Base-by-base conservation (phyloP, 2,113 vertebrate species). In the Lipotes vexillifer region DNA sequence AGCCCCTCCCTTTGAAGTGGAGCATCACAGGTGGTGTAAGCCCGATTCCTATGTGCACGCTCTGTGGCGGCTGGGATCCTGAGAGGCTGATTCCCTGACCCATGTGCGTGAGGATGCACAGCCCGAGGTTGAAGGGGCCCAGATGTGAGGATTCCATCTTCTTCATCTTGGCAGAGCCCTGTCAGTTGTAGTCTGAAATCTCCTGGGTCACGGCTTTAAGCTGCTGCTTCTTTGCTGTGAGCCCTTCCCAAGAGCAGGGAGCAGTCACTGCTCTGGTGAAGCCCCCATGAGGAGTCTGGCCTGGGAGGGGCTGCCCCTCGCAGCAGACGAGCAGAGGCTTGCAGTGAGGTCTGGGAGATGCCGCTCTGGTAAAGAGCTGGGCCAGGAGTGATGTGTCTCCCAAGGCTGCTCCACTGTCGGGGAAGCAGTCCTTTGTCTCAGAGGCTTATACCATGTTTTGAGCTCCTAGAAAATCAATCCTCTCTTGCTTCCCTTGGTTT, bases 21-120 rank as follows among this genome's bases (percentile, higher is more conserved):
- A 18, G 49, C 8, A 2, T 27, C 13, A 4, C 0, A 0, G 1
- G 5, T 46, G 9, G 15, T 12, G 1, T 65, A 12, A 46, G 8
- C 44, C 31, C 31, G 11, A 55, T 25, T 29, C 14, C 8, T 31
- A 33, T 1, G 14, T 29, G 9, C n/a, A 0, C 5, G 18, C 11
- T 31, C 52, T 20, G 18, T 27, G 18, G 81, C 0, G 0, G 49
- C 82, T 21, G 68, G 80, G 49, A 3, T n/a, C 31, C 31, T 5
- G 0, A 13, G 36, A 57, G 14, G 25, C 82, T n/a, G 31, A 12
- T n/a, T 63, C 29, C 52, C 27, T 65, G 46, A 17, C 59, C 38
- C 11, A 3, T 65, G 25, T 11, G 2, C 1, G 1, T 17, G 55
- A 59, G 25, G 69, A 5, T 20, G 21, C 52, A 8, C 7, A 3